Evolutionary conservation across 92 coral and sea anemone genomes (phyloP), one percentile per base, ranked within the genome.

Genomic region (Epizoanthus stellaris): DNA sequence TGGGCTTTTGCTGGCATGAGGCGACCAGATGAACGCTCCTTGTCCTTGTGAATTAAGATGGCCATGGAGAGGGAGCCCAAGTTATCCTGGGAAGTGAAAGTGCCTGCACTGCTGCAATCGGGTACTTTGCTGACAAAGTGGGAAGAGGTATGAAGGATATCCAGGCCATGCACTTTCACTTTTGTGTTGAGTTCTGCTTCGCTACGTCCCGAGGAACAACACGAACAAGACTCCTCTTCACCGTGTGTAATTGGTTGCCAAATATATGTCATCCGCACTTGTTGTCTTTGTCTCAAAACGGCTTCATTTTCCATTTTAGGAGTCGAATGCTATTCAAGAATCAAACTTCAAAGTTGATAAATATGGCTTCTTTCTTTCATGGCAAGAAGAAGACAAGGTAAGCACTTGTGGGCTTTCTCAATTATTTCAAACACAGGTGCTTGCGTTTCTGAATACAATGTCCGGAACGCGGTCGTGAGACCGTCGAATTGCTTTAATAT

Each of bases 331-430:
- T 25, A 68, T 79, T 76, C 94, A 90, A 67, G 91, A 77, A 47
- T 82, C 85, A 85, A 82, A 67, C 43, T 93, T 91, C 88, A 70
- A 91, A 39, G 95, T 97, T 59, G 99, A 97, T 86, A 82, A 92
- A 84, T 90, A 89, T 89, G 99, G 99, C 65, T 97, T 97, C 93
- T 97, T 89, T 82, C 88, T 97, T 40, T 87, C 93, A 43, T 97
- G 95, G 98, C 87, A 92, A 21, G 93, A 95, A 65, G 93, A 93
- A 4, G 99, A 97, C 9, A 97, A 93, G 96, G 99, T 97, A 81
- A 36, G 87, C 20, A 16, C 81, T 76, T 15, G 54, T n/a, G 21
- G 14, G 30, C 39, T 79, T n/a, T 17, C 53, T 53, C 34, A 2
- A 16, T 59, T 59, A 64, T 11, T 66, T 34, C 10, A 9, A 30